phyloP scores from a whole-genome alignment of 2,797 vertebrate species.

The Lepus townsendii region DNA sequence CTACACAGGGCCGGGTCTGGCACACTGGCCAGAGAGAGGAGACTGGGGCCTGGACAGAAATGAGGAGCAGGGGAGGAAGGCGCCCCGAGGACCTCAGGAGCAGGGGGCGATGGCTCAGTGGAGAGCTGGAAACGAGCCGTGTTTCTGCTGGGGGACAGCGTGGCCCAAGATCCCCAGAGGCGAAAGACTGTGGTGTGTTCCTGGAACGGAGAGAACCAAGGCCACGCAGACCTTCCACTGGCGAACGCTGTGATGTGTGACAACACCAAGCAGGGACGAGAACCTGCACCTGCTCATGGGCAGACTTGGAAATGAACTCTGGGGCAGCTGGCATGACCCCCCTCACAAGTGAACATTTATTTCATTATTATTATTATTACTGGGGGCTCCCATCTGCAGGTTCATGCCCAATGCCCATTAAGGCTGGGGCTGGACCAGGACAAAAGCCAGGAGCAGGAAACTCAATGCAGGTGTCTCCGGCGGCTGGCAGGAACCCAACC shows the following conservation, averaged over 20 bases:
- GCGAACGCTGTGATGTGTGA: not conserved
- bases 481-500: too few relatives aligned
- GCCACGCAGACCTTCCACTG: not conserved
- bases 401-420: too few relatives aligned
- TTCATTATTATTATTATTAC: too few relatives aligned
- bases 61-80: not conserved
- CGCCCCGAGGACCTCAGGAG: not conserved
- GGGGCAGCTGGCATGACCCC: too few relatives aligned
- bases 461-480: not conserved
- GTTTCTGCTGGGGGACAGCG: fast-evolving
- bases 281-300: too few relatives aligned
- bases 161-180: too few relatives aligned
- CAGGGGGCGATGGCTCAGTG: too few relatives aligned
- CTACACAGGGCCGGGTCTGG: not conserved
- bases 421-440: not conserved
- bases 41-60: not conserved
- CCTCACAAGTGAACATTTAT: not conserved
- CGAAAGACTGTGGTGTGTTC: not conserved
- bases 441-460: not conserved
- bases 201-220: not conserved
- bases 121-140: not conserved
- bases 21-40: not conserved
- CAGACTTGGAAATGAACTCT: not conserved
- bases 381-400: too few relatives aligned
- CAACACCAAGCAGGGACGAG: not conserved